Evolutionary conservation across 2,113 vertebrate genomes (phyloP).

Genomic region (Andinoacara biseriatus): DNA sequence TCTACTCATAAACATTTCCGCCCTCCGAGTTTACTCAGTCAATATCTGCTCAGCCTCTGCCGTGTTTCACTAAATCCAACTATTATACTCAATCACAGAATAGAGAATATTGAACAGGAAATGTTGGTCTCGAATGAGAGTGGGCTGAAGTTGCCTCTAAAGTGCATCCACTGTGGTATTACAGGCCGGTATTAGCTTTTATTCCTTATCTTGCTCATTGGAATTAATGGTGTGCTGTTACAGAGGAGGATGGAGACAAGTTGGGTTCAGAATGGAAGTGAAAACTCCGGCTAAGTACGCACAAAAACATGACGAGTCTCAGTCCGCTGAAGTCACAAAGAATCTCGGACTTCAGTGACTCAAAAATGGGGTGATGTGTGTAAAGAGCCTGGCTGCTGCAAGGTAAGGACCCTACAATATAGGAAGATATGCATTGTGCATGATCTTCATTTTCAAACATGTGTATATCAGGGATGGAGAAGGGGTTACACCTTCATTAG

Average conservation of each 20-base stretch:
- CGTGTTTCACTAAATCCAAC: not conserved
- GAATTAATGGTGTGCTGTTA: slow-evolving; percentile 10
- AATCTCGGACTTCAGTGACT: not conserved
- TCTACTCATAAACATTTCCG: not conserved
- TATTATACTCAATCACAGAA: not conserved
- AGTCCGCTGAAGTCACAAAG: not conserved
- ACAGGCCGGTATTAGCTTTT: not conserved
- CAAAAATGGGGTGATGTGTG: not conserved
- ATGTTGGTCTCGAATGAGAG: not conserved
- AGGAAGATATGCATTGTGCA: not conserved
- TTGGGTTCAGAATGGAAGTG: not conserved
- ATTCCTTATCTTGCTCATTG: not conserved
- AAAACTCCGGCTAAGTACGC: not conserved
- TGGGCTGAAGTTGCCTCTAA: not conserved
- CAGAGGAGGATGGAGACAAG: not conserved
- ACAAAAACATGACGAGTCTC: not conserved
- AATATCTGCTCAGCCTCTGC: not conserved
- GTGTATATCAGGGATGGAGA: not conserved
- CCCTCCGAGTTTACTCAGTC: not conserved
- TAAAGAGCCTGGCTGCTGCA: not conserved
- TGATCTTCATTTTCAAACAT: not conserved
- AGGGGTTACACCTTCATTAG: not conserved
- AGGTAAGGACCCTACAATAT: not conserved
- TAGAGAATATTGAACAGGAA: not conserved
- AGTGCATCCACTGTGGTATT: not conserved